phyloP scores from a whole-genome alignment of 2,113 vertebrate species.

The Oreochromis spilurus region DNA sequence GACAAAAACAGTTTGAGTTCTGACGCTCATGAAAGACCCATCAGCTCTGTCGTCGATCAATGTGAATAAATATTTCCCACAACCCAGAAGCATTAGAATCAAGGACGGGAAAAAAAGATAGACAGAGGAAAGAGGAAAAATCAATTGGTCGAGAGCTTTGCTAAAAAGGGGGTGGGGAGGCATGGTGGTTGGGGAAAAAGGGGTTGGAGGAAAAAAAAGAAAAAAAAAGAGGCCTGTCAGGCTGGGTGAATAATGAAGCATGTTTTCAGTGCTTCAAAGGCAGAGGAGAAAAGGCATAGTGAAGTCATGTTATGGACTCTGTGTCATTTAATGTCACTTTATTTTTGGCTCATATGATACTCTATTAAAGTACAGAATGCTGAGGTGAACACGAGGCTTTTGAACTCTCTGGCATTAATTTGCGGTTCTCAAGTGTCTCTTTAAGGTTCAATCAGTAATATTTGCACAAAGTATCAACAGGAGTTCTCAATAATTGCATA shows the following conservation, averaged over 20 bases:
- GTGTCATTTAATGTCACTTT: conserved; percentile 31
- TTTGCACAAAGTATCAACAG: not conserved
- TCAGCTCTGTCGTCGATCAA: conserved; percentile 67
- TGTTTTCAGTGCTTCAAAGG: conserved; percentile 55
- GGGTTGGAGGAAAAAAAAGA: rapidly evolving
- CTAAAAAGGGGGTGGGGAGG: conserved; percentile 27
- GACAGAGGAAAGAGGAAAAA: conserved; percentile 45
- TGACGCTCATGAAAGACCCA: conserved; percentile 71
- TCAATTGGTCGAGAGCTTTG: conserved; percentile 60
- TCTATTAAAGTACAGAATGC: not conserved
- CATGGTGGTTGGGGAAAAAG: not conserved
- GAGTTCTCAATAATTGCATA: not conserved
- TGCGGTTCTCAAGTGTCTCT: not conserved
- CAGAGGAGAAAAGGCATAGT: conserved; percentile 5
- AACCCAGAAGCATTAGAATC: conserved; percentile 68
- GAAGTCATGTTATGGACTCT: conserved; percentile 13
- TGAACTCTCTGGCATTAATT: conserved; percentile 7
- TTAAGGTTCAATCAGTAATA: conserved; percentile 1
- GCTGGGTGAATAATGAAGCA: conserved; percentile 53
- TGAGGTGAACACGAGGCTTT: not conserved
- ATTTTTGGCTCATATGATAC: conserved; percentile 4
- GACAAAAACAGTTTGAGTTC: conserved; percentile 70
- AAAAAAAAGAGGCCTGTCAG: conserved; percentile 27
- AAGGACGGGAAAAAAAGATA: conserved; percentile 27
- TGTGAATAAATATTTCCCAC: conserved; percentile 77